phyloP scores from a whole-genome alignment of 2,888 invertebrate species.

The Amblyteles armatorius region DNA sequence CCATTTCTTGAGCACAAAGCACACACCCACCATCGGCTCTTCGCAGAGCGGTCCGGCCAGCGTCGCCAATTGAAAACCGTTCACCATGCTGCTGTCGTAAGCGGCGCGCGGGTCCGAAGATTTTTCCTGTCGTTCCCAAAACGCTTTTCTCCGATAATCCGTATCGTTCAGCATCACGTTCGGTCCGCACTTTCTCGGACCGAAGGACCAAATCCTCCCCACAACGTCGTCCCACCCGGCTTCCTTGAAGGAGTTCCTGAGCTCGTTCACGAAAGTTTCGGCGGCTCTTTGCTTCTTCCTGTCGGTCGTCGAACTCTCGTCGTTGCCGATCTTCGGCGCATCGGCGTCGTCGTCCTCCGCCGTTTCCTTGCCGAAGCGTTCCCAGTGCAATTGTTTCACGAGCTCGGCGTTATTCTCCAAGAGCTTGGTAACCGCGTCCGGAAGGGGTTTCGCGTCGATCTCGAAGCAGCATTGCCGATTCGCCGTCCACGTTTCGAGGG shows the following conservation, averaged over 20 bases:
- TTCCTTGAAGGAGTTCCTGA: slow-evolving; percentile 87
- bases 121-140: slow-evolving; percentile 84
- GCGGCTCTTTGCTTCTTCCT: slow-evolving; percentile 80
- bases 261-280: slow-evolving; percentile 85
- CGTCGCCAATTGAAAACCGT: slow-evolving; percentile 94
- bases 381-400: slow-evolving; percentile 88
- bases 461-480: slow-evolving; percentile 90
- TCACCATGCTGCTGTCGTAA: slow-evolving; percentile 92
- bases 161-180: slow-evolving; percentile 95
- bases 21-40: slow-evolving; percentile 98
- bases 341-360: slow-evolving; percentile 35
- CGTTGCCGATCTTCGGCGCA: slow-evolving; percentile 65
- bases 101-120: slow-evolving; percentile 77
- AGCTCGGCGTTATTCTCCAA: slow-evolving; percentile 90
- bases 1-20: slow-evolving; percentile 96
- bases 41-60: slow-evolving; percentile 97
- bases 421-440: slow-evolving; percentile 89
- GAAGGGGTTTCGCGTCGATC: slow-evolving; percentile 92
- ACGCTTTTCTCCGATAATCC: slow-evolving; percentile 87
- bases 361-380: slow-evolving; percentile 68
- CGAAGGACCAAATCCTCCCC: slow-evolving; percentile 95
- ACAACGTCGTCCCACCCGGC: slow-evolving; percentile 86
- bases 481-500: slow-evolving; percentile 86
- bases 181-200: slow-evolving; percentile 94
- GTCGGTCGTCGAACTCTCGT: slow-evolving; percentile 72